Evolutionary conservation across 2,888 invertebrate genomes (phyloP), one percentile per base, ranked within the genome.

Genomic region (Podotricha telesiphe): DNA sequence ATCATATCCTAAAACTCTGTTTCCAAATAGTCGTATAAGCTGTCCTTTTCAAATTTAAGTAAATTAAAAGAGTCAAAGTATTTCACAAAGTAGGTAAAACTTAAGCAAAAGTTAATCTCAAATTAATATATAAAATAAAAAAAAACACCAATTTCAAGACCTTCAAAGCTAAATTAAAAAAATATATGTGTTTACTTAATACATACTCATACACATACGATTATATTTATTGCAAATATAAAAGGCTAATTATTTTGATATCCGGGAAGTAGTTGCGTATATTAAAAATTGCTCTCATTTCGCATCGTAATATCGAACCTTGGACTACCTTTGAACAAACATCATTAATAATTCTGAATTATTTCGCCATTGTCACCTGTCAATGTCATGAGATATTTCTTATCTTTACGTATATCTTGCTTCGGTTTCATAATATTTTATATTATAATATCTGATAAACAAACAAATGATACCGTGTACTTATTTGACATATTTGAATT

Each of bases 201-300:
- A 8, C 10, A 37, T 22, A 13, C 3, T 15, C n/a, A 40, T 20
- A 19, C 15, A 20, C 8, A 58, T 20, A 20, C 42, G 15, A 20
- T 58, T 20, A 58, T 10, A 22, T 40, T 22, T 22, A 59, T 58
- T 59, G 58, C 58, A 42, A 59, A 59, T 42, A 42, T 42, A 59
- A 19, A 28, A 28, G 10, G 19, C 8, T 42, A 42, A 59, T 59
- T 20, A 20, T 59, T 59, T 10, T 22, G 15, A 58, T 15, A 58
- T 58, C 42, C 58, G 58, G 58, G 42, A 58, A 58, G 22, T 42
- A 22, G n/a, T n/a, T n/a, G n/a, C n/a, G n/a, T 42, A 15, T n/a
- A 45, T n/a, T 45, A 45, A n/a, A 28, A 51, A 15, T 20, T 58
- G 58, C 58, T 20, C 40, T 40, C 40, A 40, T 58, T 58, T 53